Conservation (phyloP, 2,113 vertebrate species). For the Vulpes ferrilata region DNA sequence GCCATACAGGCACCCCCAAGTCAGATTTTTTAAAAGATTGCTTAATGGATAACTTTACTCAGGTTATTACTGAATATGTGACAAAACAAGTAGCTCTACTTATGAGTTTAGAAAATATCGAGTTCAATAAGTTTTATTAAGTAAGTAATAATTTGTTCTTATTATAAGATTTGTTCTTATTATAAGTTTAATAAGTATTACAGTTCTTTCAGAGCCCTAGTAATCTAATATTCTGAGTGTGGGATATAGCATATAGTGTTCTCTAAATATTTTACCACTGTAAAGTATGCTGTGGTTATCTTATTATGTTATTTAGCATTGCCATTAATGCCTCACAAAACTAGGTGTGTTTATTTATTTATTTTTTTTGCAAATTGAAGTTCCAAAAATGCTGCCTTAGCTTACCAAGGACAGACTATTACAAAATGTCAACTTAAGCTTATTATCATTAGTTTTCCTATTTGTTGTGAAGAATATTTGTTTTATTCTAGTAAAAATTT, state of each 20-base stretch:
- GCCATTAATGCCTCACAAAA: not conserved
- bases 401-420: not conserved
- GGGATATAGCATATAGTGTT: not conserved
- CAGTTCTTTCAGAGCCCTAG: not conserved
- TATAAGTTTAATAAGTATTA: not conserved
- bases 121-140: not conserved
- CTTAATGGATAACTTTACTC: not conserved
- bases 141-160: not conserved
- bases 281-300: not conserved
- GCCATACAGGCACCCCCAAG: no score
- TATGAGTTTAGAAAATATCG: not conserved
- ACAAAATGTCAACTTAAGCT: not conserved
- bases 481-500: constrained; percentile 36
- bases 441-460: not conserved
- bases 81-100: not conserved
- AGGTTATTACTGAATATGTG: not conserved
- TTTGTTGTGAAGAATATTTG: constrained; percentile 4
- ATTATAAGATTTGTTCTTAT: no score
- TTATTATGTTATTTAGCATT: not conserved
- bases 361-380: not conserved
- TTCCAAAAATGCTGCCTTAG: not conserved
- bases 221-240: not conserved
- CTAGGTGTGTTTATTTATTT: not conserved
- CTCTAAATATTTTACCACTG: not conserved
- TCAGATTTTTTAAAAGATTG: constrained; percentile 2